Evolutionary conservation across 2,113 vertebrate species (phyloP).

Genomic region (Bos indicus): DNA sequence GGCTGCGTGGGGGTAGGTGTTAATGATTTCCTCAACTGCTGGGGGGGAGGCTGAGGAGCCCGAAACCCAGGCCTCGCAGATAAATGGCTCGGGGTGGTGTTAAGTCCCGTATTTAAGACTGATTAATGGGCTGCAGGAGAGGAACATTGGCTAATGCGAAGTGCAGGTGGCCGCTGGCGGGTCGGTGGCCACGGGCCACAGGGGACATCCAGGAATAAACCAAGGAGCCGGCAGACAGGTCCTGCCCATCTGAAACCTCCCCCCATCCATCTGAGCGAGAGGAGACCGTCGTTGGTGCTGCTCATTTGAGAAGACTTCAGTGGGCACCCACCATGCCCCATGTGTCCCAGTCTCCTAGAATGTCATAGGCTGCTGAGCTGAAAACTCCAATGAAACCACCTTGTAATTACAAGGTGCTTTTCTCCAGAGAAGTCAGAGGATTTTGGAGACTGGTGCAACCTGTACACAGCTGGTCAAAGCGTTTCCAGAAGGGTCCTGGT

Average conservation of each 20-base stretch:
- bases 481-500: fast-evolving
- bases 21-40: neutral
- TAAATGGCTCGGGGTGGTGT: constrained; percentile 6
- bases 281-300: fast-evolving
- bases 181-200: fast-evolving
- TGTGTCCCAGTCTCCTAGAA: neutral
- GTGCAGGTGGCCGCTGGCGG: neutral
- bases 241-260: fast-evolving
- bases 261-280: fast-evolving
- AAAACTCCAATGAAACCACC: neutral
- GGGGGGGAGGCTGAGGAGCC: neutral
- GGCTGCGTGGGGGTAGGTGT: neutral
- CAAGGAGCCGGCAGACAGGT: neutral
- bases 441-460: fast-evolving
- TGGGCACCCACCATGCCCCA: fast-evolving
- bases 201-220: fast-evolving
- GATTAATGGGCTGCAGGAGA: constrained; percentile 16
- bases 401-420: neutral
- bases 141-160: neutral
- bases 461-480: fast-evolving
- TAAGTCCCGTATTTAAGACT: constrained; percentile 57
- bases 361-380: neutral
- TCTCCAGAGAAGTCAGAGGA: fast-evolving
- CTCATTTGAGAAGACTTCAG: fast-evolving
- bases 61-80: neutral